A percentile compares a stretch with the other conserved stretches of the same genome.
These are phyloP conservation scores for Heliconius charithonia DNA, from an alignment of 2,888 invertebrate genomes.

Conservation along the genomic window DNA sequence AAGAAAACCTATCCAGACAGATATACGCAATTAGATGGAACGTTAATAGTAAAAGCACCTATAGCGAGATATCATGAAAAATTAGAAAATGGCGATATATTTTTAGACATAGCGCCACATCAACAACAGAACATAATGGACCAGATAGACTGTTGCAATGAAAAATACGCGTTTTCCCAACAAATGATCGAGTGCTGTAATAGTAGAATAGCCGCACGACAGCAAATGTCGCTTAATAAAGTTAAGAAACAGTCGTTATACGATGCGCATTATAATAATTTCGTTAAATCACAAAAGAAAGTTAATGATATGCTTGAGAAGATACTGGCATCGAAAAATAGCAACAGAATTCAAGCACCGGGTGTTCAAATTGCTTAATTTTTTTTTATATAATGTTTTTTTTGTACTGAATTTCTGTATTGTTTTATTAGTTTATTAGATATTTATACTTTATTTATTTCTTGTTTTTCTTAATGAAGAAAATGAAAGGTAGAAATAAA, in stretches of 20 bases:
- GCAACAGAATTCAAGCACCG: slow-evolving; percentile 36
- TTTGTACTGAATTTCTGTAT: background rate
- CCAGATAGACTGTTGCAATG: slow-evolving; percentile 45
- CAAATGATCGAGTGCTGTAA: slow-evolving; percentile 49
- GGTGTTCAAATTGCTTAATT: slow-evolving; percentile 58
- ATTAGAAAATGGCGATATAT: slow-evolving; percentile 54
- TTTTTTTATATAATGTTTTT: background rate
- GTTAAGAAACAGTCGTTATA: slow-evolving; percentile 54
- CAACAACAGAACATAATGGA: slow-evolving; percentile 33
- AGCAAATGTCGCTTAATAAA: slow-evolving; percentile 60
- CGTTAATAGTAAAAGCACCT: slow-evolving; percentile 32
- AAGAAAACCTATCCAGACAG: slow-evolving; percentile 42
- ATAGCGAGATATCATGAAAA: slow-evolving; percentile 67
- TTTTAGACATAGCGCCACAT: slow-evolving; percentile 20
- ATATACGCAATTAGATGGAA: slow-evolving; percentile 30
- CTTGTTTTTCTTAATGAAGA: too few relatives aligned
- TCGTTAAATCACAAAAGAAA: slow-evolving; percentile 72
- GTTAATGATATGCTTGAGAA: slow-evolving; percentile 73
- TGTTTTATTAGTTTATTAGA: background rate
- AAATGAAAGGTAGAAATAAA: too few relatives aligned
- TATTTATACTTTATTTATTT: background rate
- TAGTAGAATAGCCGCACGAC: slow-evolving; percentile 57
- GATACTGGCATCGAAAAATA: slow-evolving; percentile 62
- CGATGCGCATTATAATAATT: slow-evolving; percentile 66
- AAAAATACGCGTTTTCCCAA: slow-evolving; percentile 45